phyloP scores from a whole-genome alignment of 1,140 invertebrate species.

The Procambarus virginalis region DNA sequence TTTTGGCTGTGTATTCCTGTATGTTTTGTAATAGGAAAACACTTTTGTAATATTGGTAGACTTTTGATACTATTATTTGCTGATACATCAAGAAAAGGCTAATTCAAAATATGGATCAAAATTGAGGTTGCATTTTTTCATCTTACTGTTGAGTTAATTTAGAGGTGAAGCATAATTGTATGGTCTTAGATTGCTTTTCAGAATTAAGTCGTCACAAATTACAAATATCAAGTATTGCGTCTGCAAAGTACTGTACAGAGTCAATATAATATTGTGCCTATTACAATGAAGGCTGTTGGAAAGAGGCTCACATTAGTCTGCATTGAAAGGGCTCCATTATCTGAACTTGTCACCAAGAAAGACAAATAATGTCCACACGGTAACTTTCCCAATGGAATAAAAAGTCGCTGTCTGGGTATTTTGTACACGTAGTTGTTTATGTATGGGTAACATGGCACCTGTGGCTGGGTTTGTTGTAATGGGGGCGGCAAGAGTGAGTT shows the following conservation, averaged over 20 bases:
- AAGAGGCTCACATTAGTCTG: not conserved
- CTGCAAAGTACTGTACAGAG: not conserved
- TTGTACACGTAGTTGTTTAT: not conserved
- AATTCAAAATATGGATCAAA: no score
- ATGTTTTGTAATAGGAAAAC: no score
- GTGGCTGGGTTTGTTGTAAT: conserved; percentile 33
- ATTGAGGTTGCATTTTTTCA: no score
- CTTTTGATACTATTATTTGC: no score
- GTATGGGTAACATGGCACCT: conserved; percentile 28
- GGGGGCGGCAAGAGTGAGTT: conserved; percentile 2
- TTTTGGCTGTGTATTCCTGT: no score
- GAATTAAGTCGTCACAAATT: not conserved
- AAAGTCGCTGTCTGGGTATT: not conserved
- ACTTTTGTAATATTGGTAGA: no score
- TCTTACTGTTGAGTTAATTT: no score
- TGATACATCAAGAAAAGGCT: no score
- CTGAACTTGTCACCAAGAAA: not conserved
- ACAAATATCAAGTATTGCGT: not conserved
- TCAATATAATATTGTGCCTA: conserved; percentile 5
- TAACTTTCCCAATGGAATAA: not conserved
- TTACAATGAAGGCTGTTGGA: conserved; percentile 10
- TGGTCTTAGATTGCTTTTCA: not conserved
- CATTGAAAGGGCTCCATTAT: not conserved
- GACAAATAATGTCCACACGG: not conserved
- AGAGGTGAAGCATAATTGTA: not conserved